Base-by-base conservation (phyloP, 2,888 invertebrate species). In the Mactromeris polynyma region DNA sequence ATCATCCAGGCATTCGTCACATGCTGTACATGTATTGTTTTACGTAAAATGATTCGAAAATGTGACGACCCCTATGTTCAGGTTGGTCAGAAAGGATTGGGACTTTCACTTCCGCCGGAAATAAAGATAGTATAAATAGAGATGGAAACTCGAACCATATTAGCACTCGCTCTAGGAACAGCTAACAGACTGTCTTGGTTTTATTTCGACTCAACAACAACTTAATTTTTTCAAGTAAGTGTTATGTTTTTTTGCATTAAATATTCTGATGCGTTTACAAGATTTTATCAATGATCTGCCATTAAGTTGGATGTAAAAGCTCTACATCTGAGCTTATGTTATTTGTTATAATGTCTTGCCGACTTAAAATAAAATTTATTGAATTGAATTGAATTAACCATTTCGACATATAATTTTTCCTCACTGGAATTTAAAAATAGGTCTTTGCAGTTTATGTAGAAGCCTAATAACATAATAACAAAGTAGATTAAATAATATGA, bases 191-290 rank as follows among this genome's bases (percentile, higher is more conserved):
- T 26, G 58, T 64, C 9, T 64, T 64, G n/a, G 26, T n/a, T 64
- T 64, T 64, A n/a, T 64, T 64, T 64, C 26, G 58, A n/a, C 58
- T 64, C 21, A 64, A 64, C 58, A 64, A 26, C 58, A 64, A 64
- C 58, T 64, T 26, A 7, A 64, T n/a, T 26, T 26, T 64, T 64
- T 64, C 58, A 64, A 64, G 58, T 64, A 64, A 64, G 58, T 64
- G 21, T 64, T n/a, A 3, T 19, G n/a, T 64, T 26, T 26, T 1
- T 64, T 0, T 64, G n/a, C 6, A 21, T 54, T n/a, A n/a, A 9
- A n/a, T n/a, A 1, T 21, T 54, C 54, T 54, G 4, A 21, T 54
- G 17, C 2, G n/a, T n/a, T 21, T 54, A 54, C 6, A 6, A 21
- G 19, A 6, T 21, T 9, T 2, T 54, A 6, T 0, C 6, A 4